Conservation (phyloP, 2,888 invertebrate genomes). For the Dynastes grantii region DNA sequence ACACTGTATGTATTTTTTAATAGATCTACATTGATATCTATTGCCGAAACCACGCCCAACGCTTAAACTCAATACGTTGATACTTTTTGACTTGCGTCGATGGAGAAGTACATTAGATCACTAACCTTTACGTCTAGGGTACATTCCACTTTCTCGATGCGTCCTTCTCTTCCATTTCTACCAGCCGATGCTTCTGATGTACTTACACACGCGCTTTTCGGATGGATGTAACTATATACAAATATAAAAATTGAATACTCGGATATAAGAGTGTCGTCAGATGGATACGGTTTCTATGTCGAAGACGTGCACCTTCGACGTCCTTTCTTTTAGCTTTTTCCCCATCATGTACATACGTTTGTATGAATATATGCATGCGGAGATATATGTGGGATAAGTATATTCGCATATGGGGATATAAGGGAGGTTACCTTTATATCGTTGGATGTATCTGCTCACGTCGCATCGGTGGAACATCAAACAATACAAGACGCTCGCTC, state of each 20-base stretch:
- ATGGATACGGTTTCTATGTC: conserved; percentile 31
- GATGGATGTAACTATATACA: conserved; percentile 43
- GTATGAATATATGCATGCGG: conserved; percentile 38
- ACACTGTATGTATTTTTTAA: no score
- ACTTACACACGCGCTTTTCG: conserved; percentile 4
- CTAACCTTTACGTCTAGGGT: conserved; percentile 3
- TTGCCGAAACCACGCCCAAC: not conserved
- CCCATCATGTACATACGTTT: conserved; percentile 6
- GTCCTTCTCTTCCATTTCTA: not conserved
- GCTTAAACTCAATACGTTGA: not conserved
- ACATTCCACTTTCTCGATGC: not conserved
- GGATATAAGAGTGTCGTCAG: conserved; percentile 29
- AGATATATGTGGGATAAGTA: conserved; percentile 22
- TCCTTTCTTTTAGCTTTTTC: conserved; percentile 9
- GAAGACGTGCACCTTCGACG: conserved; percentile 14
- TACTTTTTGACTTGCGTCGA: not conserved
- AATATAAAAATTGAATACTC: conserved; percentile 46
- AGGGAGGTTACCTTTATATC: conserved; percentile 39
- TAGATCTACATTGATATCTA: no score
- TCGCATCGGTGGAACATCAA: conserved; percentile 40
- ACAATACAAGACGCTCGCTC: conserved; percentile 35
- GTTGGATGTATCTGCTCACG: conserved; percentile 27
- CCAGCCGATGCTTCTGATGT: not conserved
- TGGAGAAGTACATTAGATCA: not conserved
- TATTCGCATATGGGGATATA: conserved; percentile 17